Percentiles rank a stretch among this genome's conserved stretches.
Evolutionary conservation across 2,797 vertebrate genomes (phyloP).

Genomic region (Malurus leucopterus): DNA sequence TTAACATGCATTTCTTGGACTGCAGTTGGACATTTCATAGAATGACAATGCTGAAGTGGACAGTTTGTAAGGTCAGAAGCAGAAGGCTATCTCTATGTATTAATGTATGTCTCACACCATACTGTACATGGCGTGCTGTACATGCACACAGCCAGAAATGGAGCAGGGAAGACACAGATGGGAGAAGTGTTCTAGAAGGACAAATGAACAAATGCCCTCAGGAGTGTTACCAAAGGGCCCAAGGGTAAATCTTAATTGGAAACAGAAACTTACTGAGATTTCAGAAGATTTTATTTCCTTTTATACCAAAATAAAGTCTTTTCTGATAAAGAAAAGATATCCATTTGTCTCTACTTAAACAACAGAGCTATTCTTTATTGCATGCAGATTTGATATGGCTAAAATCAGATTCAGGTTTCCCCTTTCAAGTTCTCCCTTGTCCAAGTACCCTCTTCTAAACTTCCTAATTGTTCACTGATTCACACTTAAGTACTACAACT

Average conservation of each 20-base stretch:
- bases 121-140: neutral
- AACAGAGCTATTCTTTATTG: neutral
- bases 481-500: neutral
- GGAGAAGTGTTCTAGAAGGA: neutral
- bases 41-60: conserved; percentile 64
- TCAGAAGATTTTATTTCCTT: neutral
- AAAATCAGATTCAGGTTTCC: neutral
- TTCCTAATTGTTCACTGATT: neutral
- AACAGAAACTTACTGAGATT: neutral
- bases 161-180: neutral
- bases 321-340: neutral
- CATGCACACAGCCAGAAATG: neutral
- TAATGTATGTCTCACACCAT: conserved; percentile 27
- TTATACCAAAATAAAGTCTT: neutral
- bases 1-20: conserved; percentile 64
- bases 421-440: neutral
- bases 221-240: neutral
- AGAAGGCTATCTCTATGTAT: conserved; percentile 44
- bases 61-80: conserved; percentile 63
- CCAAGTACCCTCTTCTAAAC: neutral
- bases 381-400: neutral
- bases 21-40: conserved; percentile 44
- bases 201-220: neutral
- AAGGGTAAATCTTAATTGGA: neutral
- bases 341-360: neutral